Percentiles rank a stretch among this genome's conserved stretches.
These are phyloP conservation scores for Drosophila picticornis DNA, from an alignment of 2,888 invertebrate species.

Conservation along the genomic window DNA sequence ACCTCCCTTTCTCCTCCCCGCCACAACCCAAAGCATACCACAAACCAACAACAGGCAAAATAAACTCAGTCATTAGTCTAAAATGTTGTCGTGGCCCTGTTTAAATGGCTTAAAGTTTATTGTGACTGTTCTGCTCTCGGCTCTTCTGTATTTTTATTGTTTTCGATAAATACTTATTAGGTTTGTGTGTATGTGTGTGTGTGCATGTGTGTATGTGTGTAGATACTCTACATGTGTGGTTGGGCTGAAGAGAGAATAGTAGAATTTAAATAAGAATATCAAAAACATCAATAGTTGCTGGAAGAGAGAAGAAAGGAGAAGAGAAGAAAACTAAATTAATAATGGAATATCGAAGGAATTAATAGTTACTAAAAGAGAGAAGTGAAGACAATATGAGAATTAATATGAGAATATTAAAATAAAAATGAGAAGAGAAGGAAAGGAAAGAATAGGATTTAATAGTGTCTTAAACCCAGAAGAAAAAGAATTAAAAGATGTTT, in stretches of 20 bases:
- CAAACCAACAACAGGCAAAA: neutral
- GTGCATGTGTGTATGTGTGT: neutral
- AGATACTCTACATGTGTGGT: neutral
- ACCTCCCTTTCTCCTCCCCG: neutral
- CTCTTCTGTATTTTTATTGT: constrained; percentile 33
- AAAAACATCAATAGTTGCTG: neutral
- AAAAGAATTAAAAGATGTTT: neutral
- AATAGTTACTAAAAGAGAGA: neutral
- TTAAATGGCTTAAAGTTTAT: constrained; percentile 25
- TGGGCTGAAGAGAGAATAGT: neutral
- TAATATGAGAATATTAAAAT: neutral
- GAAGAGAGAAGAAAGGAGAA: neutral
- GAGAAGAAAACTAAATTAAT: neutral
- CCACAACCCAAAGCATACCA: neutral
- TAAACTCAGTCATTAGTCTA: constrained; percentile 35
- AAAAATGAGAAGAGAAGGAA: neutral
- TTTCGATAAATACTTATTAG: neutral
- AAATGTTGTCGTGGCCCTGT: constrained; percentile 34
- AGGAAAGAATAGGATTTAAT: neutral
- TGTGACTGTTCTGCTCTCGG: constrained; percentile 10
- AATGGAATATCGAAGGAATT: neutral
- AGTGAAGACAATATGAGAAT: neutral
- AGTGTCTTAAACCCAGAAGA: neutral
- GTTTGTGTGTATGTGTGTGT: neutral
- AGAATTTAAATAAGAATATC: neutral